Evolutionary conservation across 2,797 vertebrate genomes (phyloP).

Genomic region (Mus spretus): DNA sequence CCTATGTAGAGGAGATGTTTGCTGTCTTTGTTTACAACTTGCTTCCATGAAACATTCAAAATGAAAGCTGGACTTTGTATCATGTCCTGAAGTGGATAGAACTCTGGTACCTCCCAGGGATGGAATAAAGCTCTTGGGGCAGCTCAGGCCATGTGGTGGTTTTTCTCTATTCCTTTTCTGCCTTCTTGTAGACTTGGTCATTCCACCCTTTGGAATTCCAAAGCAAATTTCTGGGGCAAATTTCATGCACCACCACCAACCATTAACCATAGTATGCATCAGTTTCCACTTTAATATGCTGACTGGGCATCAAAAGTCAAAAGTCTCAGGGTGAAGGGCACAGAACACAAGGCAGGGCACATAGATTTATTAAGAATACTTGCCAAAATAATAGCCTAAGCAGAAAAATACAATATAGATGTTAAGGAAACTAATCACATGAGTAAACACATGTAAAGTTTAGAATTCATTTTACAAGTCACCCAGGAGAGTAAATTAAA

Average conservation of each 20-base stretch:
- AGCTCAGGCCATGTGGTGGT: not conserved
- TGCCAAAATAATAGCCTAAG: not conserved
- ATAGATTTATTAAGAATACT: not conserved
- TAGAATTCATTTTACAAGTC: not conserved
- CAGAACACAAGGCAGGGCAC: not conserved
- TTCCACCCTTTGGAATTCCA: not conserved
- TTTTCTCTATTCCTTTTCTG: not conserved
- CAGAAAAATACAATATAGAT: not conserved
- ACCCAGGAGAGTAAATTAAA: not conserved
- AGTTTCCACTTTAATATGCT: not conserved
- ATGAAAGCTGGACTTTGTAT: not conserved
- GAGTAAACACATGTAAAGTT: too few species aligned
- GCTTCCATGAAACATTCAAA: not conserved
- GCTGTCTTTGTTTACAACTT: not conserved
- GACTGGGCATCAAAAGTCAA: not conserved
- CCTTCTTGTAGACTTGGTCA: not conserved
- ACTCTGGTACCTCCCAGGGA: not conserved
- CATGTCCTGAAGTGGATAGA: not conserved
- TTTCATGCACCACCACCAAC: not conserved
- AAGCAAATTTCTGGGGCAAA: not conserved
- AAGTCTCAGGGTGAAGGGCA: not conserved
- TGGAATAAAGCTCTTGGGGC: not conserved
- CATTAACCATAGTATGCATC: not conserved
- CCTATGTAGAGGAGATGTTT: not conserved
- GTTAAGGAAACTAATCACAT: not conserved